Conservation (phyloP, 2,113 vertebrate species). For the Urocolius indicus region DNA sequence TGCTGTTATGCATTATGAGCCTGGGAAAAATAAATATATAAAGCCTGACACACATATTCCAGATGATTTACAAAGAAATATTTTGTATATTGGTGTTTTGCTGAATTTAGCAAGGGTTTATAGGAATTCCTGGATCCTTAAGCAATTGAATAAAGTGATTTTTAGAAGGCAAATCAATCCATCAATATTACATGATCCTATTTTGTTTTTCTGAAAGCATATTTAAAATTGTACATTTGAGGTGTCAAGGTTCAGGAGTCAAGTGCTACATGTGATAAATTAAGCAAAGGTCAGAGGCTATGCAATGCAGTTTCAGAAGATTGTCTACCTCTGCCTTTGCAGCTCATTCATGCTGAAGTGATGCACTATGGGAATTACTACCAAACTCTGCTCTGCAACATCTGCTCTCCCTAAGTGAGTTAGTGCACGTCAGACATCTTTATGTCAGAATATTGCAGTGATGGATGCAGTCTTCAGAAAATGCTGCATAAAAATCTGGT, state of each 20-base stretch:
- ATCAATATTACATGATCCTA: slow-evolving; percentile 46
- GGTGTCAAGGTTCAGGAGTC: slow-evolving; percentile 80
- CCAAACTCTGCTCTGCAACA: slow-evolving; percentile 94
- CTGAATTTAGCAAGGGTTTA: slow-evolving; percentile 38
- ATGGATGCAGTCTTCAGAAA: slow-evolving; percentile 97
- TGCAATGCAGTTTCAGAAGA: slow-evolving; percentile 86
- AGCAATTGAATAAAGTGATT: slow-evolving; percentile 47
- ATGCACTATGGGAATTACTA: slow-evolving; percentile 98
- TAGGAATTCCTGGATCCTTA: slow-evolving; percentile 33
- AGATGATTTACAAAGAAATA: slow-evolving; percentile 40
- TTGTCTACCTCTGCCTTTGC: slow-evolving; percentile 92
- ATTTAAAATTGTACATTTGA: slow-evolving; percentile 70
- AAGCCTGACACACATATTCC: not conserved
- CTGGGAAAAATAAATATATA: slow-evolving; percentile 18
- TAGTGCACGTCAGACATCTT: slow-evolving; percentile 99
- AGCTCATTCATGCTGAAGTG: slow-evolving; percentile 99
- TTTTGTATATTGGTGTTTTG: slow-evolving; percentile 26
- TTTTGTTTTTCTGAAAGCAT: slow-evolving; percentile 69
- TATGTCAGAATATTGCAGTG: slow-evolving; percentile 94
- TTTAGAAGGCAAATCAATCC: slow-evolving; percentile 50
- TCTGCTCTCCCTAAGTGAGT: slow-evolving; percentile 99
- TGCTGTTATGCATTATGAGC: not conserved
- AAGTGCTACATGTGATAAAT: slow-evolving; percentile 80
- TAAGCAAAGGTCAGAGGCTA: slow-evolving; percentile 81
- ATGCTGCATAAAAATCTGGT: slow-evolving; percentile 93